phyloP scores from a whole-genome alignment of 2,113 vertebrate genomes.

The Excalfactoria chinensis region DNA sequence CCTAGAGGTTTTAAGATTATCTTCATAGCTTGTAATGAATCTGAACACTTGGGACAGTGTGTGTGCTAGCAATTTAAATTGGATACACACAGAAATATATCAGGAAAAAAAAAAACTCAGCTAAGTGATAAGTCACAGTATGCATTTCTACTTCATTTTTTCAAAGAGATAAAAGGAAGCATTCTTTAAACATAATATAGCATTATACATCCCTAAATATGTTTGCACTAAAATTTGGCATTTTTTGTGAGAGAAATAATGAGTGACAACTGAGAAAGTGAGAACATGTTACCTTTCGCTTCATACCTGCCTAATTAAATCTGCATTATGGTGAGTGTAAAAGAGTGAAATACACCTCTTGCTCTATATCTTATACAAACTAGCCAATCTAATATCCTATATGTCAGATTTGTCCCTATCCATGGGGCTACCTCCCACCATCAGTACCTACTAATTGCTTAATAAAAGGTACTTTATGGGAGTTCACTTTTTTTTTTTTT shows the following conservation, averaged over 20 bases:
- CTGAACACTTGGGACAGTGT: neutral
- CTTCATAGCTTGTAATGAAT: slow-evolving; percentile 24
- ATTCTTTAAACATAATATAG: neutral
- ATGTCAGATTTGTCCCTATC: neutral
- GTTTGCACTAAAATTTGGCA: neutral
- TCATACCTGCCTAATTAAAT: neutral
- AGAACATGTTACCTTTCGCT: neutral
- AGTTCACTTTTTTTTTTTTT: neutral
- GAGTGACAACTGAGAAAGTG: neutral
- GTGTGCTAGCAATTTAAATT: neutral
- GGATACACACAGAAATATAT: neutral
- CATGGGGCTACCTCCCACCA: neutral
- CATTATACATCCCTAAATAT: neutral
- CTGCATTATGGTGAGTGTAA: neutral
- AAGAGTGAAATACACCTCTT: neutral
- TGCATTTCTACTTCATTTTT: neutral
- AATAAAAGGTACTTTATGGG: neutral
- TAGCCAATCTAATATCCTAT: neutral
- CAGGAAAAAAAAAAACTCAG: neutral
- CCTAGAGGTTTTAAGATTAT: slow-evolving; percentile 18
- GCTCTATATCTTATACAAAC: neutral
- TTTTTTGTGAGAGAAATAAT: neutral
- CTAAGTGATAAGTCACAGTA: neutral
- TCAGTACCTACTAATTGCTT: neutral
- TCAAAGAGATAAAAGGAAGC: neutral